Conservation (phyloP, 2,113 vertebrate genomes). For the Nannospalax galili region DNA sequence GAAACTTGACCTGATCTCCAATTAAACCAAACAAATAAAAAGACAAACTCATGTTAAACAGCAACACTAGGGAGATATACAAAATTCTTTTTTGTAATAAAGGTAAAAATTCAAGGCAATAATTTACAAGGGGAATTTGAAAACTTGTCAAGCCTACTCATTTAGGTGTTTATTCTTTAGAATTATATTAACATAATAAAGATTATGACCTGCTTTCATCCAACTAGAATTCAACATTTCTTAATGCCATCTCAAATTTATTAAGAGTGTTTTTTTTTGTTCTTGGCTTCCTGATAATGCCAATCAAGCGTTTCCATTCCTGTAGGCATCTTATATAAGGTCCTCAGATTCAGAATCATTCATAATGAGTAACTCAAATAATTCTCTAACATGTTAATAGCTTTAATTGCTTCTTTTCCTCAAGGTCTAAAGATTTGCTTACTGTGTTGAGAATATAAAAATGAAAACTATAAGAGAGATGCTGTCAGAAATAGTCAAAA, state of each 20-base stretch:
- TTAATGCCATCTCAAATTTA: conserved; percentile 73
- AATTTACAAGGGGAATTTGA: background rate
- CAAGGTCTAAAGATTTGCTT: conserved; percentile 86
- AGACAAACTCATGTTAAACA: background rate
- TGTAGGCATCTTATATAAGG: conserved; percentile 81
- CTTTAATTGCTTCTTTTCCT: conserved; percentile 86
- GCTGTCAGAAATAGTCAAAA: conserved; percentile 77
- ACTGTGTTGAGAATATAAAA: conserved; percentile 83
- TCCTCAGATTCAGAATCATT: conserved; percentile 81
- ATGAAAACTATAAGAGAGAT: conserved; percentile 83
- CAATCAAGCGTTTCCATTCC: conserved; percentile 82
- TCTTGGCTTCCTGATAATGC: conserved; percentile 82
- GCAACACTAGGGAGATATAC: background rate
- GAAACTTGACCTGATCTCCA: background rate
- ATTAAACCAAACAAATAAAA: background rate
- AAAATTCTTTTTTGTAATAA: background rate
- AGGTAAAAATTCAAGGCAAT: background rate
- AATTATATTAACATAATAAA: conserved; percentile 29
- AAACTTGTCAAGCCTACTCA: background rate
- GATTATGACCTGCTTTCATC: conserved; percentile 22
- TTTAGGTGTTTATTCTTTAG: conserved; percentile 22
- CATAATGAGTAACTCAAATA: conserved; percentile 87
- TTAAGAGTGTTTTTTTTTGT: conserved; percentile 68
- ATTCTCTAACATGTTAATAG: conserved; percentile 85
- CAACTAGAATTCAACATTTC: conserved; percentile 35